Conservation (phyloP, 2,113 vertebrate genomes). For the Anser cygnoides region DNA sequence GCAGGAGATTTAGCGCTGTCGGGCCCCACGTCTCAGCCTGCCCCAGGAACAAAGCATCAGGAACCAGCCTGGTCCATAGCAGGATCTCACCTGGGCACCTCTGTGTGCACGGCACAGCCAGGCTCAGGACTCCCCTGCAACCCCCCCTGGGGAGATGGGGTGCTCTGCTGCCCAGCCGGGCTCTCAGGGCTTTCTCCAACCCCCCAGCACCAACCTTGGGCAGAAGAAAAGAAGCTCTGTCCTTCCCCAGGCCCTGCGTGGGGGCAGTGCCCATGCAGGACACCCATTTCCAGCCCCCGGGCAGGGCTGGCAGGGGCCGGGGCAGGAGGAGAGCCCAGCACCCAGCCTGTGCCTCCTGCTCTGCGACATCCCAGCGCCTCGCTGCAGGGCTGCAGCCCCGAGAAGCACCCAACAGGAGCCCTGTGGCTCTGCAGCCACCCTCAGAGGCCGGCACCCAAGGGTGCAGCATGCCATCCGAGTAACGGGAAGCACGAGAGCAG, state of each 20-base stretch:
- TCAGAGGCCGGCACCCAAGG: background rate
- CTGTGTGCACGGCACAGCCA: background rate
- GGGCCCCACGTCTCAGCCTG: background rate
- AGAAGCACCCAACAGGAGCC: background rate
- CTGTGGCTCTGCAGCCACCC: background rate
- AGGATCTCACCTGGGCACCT: background rate
- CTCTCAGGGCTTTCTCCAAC: background rate
- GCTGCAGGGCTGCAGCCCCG: background rate
- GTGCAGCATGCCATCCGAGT: background rate
- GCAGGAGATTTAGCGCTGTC: background rate
- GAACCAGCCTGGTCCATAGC: background rate
- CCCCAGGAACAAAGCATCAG: background rate
- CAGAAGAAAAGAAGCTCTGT: background rate
- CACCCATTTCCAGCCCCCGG: background rate
- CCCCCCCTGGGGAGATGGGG: background rate
- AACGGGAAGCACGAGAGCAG: background rate
- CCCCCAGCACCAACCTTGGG: background rate
- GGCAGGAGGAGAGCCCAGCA: background rate
- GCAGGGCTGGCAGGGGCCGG: fast-evolving
- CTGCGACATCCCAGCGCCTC: background rate
- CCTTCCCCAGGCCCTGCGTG: background rate
- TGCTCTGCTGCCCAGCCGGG: background rate
- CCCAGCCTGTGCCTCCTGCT: background rate
- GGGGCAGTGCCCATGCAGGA: background rate
- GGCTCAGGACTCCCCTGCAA: background rate